Conservation (phyloP, 2,888 invertebrate genomes). For the Spodoptera picta region DNA sequence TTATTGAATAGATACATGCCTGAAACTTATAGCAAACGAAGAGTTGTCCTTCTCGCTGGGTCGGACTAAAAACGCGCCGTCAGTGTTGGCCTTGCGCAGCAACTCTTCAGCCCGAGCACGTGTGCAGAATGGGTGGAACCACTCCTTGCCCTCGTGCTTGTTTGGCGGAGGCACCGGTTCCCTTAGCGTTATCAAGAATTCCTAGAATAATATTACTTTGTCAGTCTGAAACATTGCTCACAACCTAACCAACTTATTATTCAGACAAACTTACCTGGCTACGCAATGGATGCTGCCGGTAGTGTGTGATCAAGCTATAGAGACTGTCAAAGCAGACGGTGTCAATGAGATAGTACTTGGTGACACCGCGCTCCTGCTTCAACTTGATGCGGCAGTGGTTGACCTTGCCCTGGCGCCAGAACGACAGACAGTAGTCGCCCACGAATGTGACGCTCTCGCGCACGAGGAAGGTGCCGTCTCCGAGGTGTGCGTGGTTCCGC, state of each 20-base stretch:
- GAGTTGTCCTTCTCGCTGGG: conserved; percentile 95
- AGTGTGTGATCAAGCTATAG: conserved; percentile 96
- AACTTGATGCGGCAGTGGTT: conserved; percentile 97
- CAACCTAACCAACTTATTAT: not conserved
- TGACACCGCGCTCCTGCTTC: conserved; percentile 95
- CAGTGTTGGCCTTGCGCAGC: conserved; percentile 93
- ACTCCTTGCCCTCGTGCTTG: conserved; percentile 97
- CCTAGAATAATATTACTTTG: conserved; percentile 76
- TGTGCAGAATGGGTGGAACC: conserved; percentile 96
- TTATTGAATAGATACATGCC: conserved; percentile 79
- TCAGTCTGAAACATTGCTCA: not conserved
- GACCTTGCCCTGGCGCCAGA: conserved; percentile 96
- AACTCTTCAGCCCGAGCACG: conserved; percentile 96
- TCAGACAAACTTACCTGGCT: conserved; percentile 90
- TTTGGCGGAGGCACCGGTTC: conserved; percentile 98
- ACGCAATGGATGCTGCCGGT: conserved; percentile 94
- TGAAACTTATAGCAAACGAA: conserved; percentile 97
- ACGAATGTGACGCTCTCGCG: conserved; percentile 98
- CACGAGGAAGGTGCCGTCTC: conserved; percentile 97
- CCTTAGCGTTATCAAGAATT: conserved; percentile 95
- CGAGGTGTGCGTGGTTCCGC: conserved; percentile 93
- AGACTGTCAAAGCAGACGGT: conserved; percentile 96
- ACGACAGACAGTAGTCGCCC: conserved; percentile 98
- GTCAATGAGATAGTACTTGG: conserved; percentile 97
- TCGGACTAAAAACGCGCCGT: conserved; percentile 98